Evolutionary conservation across 92 coral and sea anemone genomes (phyloP), one percentile per base, ranked within the genome.

Genomic region (Blastomussa wellsi): DNA sequence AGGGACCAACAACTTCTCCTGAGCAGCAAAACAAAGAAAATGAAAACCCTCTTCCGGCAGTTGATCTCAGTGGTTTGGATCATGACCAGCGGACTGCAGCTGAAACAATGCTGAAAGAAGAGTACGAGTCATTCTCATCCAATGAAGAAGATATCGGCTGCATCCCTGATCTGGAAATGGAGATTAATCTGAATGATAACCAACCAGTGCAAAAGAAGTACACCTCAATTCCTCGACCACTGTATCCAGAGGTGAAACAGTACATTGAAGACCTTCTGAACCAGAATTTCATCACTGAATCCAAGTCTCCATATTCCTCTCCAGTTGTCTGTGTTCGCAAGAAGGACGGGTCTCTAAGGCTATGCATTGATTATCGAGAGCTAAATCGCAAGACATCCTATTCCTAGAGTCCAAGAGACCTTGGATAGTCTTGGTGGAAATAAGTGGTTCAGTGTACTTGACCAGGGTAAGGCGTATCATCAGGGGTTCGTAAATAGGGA

Each of bases 251-350:
- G 68, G 41, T 77, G n/a, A 77, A 44, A 55, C 42, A 48, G 39
- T 52, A 77, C 81, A 48, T 77, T 1, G 39, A 77, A 59, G 44
- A 77, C 22, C 65, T 51, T 3, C 22, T 76, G 64, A 77, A 77
- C 68, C 81, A 52, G 39, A 52, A 52, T 19, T 77, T 48, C 37
- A 55, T 77, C 36, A 77, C 66, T 29, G 67, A 52, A 48, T 77
- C 81, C n/a, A 77, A 77, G 68, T 77, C 62, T 28, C 81, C 81
- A 44, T 77, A 77, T n/a, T n/a, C n/a, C n/a, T n/a, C n/a, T n/a
- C n/a, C n/a, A n/a, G n/a, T n/a, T n/a, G n/a, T n/a, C n/a, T n/a
- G n/a, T n/a, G n/a, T 36, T 77, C 81, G 80, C 4, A 28, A 77
- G 68, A 77, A 77, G 17, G 80, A 77, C 5, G 41, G 80, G n/a